These are phyloP conservation scores for Bubalus kerabau DNA, from an alignment of 2,113 vertebrate species.

Conservation along the genomic window DNA sequence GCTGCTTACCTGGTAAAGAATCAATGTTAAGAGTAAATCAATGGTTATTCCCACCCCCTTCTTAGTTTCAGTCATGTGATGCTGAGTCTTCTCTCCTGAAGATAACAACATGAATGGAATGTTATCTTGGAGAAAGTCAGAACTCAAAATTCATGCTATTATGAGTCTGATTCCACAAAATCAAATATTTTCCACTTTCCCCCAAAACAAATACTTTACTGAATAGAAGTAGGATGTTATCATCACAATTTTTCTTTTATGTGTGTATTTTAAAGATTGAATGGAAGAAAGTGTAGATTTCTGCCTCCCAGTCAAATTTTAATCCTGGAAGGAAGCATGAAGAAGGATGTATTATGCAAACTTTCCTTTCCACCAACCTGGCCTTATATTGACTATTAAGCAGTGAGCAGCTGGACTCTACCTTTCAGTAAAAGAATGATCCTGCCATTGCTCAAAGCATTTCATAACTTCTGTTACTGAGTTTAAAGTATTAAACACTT, in stretches of 20 bases:
- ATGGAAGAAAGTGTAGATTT: not conserved
- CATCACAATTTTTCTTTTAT: not conserved
- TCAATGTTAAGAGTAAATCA: constrained; percentile 22
- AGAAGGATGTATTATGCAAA: not conserved
- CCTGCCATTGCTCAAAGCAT: not conserved
- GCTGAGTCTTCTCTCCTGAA: not conserved
- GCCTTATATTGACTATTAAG: not conserved
- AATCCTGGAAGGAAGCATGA: not conserved
- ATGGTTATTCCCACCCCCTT: not conserved
- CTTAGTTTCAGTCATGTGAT: not conserved
- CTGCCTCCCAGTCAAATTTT: not conserved
- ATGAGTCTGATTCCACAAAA: not conserved
- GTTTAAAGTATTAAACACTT: not conserved
- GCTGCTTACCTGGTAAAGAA: not conserved
- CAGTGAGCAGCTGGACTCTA: not conserved
- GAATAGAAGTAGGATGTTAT: not conserved
- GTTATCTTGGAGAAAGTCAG: not conserved
- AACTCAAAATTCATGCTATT: not conserved
- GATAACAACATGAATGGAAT: not conserved
- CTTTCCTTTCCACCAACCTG: not conserved
- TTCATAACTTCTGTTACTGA: not conserved
- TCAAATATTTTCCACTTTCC: not conserved
- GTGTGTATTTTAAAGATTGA: not conserved
- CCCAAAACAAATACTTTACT: not conserved
- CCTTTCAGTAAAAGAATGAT: not conserved